Base-by-base conservation (phyloP, 2,888 invertebrate genomes). In the Idaea dimidiata region DNA sequence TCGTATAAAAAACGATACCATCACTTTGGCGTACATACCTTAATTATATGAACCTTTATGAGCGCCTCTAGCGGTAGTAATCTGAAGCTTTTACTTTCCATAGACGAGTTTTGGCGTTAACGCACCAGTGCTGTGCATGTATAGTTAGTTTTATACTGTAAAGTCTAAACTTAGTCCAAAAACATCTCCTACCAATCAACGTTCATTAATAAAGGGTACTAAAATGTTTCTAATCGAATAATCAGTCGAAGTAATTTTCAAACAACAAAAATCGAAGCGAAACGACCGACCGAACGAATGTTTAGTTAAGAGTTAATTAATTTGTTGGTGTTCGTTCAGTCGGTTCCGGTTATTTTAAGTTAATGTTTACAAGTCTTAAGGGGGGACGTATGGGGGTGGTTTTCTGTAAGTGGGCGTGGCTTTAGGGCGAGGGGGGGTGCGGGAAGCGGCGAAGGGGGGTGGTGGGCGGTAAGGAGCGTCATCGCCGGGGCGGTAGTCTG, bases 331-430 rank as follows among this genome's bases (percentile, higher is more conserved):
- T 43, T 16, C 16, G 17, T 61, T 59, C 61, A 56, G 54, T 63
- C 57, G 54, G 33, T 63, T 16, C 54, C 18, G 59, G 63, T 61
- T 63, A 66, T 58, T 54, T 61, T 66, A 62, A 54, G 16, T 61
- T 57, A 58, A 60, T 24, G 24, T 53, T 53, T 31, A 31, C 4
- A 31, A 58, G 16, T 83, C 85, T 98, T 98, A 99, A 91, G 99
- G 99, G 76, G 99, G 98, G 78, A 99, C 98, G 89, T 99, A 99
- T 54, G 99, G 99, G 67, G 99, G 98, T 60, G 99, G 99, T 90
- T 98, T 97, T 82, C 98, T 95, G 94, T 98, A 98, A 75, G 97
- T 97, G 67, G 98, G 97, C 59, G 97, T 97, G 66, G 97, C 95
- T 79, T 96, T 97, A 62, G 97, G 97, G 72, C 96, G 94, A 77